Base-by-base conservation (phyloP, 2,113 vertebrate genomes). In the Myrmophylax atrothorax region DNA sequence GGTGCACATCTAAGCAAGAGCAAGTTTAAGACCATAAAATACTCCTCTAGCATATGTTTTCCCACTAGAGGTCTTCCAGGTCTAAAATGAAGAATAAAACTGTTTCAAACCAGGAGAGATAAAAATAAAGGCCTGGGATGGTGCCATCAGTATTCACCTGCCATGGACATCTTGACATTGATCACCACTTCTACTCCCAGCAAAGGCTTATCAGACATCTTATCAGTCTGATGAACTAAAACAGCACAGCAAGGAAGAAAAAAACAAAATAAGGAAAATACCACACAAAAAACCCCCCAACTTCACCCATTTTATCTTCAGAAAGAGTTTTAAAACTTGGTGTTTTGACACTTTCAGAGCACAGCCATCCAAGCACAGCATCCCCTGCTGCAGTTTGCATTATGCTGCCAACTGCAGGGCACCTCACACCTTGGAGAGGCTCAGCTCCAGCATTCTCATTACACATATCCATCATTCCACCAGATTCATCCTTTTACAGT, bases 141-240 rank as follows among this genome's bases (percentile, higher is more conserved):
- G 42, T 70, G 66, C 24, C 77, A 68, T 12, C 56, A 44, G 14
- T 52, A n/a, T 49, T 82, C 20, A 49, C 26, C 23, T 68, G 50
- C 56, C 18, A 7, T 22, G 28, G 73, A 24, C 47, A 89, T 8
- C 29, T 12, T 74, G 52, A 19, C 42, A 26, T 3, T 55, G 31
- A 59, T 29, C 7, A 38, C 3, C 53, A 68, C 31, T 91, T 56
- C 18, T 33, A 9, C 19, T 44, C 49, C 29, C 66, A 73, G 40
- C 26, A 44, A 38, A 70, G 16, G 29, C 3, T 91, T 33, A 18
- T 8, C 10, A n/a, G 3, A 50, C 0, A 0, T 24, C n/a, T n/a
- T n/a, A n/a, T n/a, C n/a, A n/a, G 16, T 44, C 16, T 44, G 38
- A 88, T 15, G 13, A 76, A 87, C 11, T 62, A 77, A 86, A 13